Percentiles rank a stretch among this genome's conserved stretches.
Evolutionary conservation across 2,113 vertebrate genomes (phyloP).

Genomic region (Clupea harengus): DNA sequence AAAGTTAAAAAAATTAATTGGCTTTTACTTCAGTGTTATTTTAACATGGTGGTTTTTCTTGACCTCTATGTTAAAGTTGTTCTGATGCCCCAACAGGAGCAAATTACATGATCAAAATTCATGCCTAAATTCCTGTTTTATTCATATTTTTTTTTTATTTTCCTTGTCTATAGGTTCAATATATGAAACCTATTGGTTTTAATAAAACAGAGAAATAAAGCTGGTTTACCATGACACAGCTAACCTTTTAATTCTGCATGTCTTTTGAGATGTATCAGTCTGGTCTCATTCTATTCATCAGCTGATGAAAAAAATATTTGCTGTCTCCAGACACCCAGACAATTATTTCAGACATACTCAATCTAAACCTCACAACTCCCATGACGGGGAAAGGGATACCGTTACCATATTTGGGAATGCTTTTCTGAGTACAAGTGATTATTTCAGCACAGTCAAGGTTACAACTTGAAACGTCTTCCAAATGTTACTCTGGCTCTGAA

Average conservation of each 20-base stretch:
- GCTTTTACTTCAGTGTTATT: too few species aligned
- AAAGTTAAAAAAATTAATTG: too few species aligned
- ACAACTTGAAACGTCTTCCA: slow-evolving; percentile 11
- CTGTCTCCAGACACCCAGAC: neutral
- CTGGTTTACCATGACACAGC: neutral
- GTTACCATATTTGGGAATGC: slow-evolving; percentile 12
- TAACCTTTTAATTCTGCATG: neutral
- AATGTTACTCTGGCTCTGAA: neutral
- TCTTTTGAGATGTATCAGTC: neutral
- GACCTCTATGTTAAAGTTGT: neutral
- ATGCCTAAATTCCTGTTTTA: too few species aligned
- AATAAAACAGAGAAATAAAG: neutral
- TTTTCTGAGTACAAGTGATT: slow-evolving; percentile 2
- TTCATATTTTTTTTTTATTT: too few species aligned
- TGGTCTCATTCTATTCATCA: neutral
- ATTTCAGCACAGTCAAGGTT: slow-evolving; percentile 10
- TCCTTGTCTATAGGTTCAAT: too few species aligned
- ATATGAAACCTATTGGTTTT: too few species aligned
- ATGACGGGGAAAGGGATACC: neutral
- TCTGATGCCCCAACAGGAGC: neutral
- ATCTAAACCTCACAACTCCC: neutral
- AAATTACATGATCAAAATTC: neutral
- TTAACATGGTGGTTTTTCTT: too few species aligned
- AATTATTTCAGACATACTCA: slow-evolving; percentile 15
- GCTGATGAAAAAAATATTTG: neutral